A percentile compares a stretch with the other conserved stretches of the same genome.
Conservation (phyloP, 2,888 invertebrate species). For the Osedax frankpressi region DNA sequence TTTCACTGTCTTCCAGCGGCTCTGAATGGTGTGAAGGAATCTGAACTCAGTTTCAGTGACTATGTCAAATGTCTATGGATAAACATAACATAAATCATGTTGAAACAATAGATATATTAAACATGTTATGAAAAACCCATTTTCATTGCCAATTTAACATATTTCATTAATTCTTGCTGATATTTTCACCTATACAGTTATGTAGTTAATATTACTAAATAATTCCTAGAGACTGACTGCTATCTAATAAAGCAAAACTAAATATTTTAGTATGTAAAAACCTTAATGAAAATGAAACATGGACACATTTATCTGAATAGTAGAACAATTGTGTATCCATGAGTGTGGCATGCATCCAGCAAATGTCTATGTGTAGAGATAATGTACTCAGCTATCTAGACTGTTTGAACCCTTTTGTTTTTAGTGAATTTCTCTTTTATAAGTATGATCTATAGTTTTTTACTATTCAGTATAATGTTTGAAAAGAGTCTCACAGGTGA, state of each 20-base stretch:
- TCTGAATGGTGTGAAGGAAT: constrained; percentile 3
- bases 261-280: constrained; percentile 8
- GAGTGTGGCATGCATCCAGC: not conserved
- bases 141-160: not conserved
- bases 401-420: no score
- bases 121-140: no score
- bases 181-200: not conserved
- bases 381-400: not conserved
- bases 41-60: no score
- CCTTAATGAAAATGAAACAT: not conserved
- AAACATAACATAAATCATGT: no score
- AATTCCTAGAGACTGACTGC: not conserved
- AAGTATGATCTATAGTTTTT: not conserved
- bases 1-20: constrained; percentile 1
- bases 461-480: no score
- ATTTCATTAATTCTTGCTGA: not conserved
- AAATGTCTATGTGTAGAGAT: not conserved
- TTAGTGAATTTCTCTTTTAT: not conserved
- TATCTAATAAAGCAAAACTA: not conserved
- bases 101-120: not conserved
- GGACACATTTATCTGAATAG: not conserved
- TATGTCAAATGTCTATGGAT: no score
- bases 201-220: not conserved
- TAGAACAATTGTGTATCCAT: no score
- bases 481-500: not conserved